These are phyloP conservation scores for Haliclona indistincta DNA, from an alignment of 37 sponge, comb jelly and placozoan genomes.

Conservation along the genomic window DNA sequence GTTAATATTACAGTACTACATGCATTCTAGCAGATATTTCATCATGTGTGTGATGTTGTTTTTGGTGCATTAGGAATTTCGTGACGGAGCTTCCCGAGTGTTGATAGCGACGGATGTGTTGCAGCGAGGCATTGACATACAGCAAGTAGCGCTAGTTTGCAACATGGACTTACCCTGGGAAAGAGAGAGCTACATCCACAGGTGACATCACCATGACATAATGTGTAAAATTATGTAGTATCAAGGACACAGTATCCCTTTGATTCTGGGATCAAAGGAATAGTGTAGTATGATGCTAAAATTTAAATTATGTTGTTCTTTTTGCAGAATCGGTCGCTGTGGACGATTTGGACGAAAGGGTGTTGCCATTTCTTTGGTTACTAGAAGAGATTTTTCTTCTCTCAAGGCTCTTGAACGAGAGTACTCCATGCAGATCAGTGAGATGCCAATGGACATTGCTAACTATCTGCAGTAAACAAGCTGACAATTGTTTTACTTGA, in stretches of 20 bases:
- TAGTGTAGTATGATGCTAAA: neutral
- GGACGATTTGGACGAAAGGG: conserved; percentile 33
- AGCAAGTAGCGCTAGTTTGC: conserved; percentile 25
- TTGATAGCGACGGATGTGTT: conserved; percentile 29
- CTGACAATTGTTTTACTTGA: neutral
- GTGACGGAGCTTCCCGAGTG: conserved; percentile 14
- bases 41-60: neutral
- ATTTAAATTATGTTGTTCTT: neutral
- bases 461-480: neutral
- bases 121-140: conserved; percentile 30
- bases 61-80: conserved; percentile 22
- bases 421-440: conserved; percentile 7
- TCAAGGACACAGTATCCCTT: too few species aligned
- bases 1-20: too few species aligned
- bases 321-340: conserved; percentile 21
- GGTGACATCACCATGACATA: neutral
- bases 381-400: neutral
- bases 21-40: neutral
- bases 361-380: conserved; percentile 19
- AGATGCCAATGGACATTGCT: conserved; percentile 9
- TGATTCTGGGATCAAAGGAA: neutral
- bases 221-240: too few species aligned
- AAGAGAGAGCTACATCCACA: conserved; percentile 35
- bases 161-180: conserved; percentile 25
- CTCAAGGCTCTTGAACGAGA: conserved; percentile 6